A percentile compares a stretch with the other conserved stretches of the same genome.
phyloP scores from a whole-genome alignment of 2,888 invertebrate species.

The Heliothis peltigera region DNA sequence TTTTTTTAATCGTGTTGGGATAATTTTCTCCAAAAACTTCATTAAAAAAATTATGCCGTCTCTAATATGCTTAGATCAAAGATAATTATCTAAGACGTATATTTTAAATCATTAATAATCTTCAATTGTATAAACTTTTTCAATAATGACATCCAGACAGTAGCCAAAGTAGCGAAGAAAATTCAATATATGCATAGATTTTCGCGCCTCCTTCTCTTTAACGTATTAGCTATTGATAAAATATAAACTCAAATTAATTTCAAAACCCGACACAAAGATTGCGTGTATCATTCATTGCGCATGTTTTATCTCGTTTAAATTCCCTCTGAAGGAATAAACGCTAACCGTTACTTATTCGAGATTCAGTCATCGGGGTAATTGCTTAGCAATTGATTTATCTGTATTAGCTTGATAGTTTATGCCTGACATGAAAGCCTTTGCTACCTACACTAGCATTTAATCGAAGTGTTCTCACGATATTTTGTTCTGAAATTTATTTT shows the following conservation, averaged over 20 bases:
- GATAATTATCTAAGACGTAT: no score
- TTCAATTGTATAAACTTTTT: no score
- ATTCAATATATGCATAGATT: no score
- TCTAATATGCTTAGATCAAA: no score
- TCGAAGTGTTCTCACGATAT: slow-evolving; percentile 46
- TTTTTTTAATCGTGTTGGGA: no score
- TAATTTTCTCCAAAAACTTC: no score
- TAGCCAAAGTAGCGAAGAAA: no score
- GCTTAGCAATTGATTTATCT: slow-evolving; percentile 53
- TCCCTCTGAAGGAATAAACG: slow-evolving; percentile 33
- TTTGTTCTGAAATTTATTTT: slow-evolving; percentile 38
- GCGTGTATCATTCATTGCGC: slow-evolving; percentile 8
- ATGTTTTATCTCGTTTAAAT: slow-evolving; percentile 42
- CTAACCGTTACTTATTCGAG: slow-evolving; percentile 31
- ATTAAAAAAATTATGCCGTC: no score
- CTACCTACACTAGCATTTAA: slow-evolving; percentile 36
- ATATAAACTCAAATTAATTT: slow-evolving; percentile 10
- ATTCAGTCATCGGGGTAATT: slow-evolving; percentile 41
- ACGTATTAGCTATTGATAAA: slow-evolving; percentile 8
- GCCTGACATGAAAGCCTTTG: slow-evolving; percentile 45
- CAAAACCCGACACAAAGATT: slow-evolving; percentile 5
- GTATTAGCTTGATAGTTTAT: slow-evolving; percentile 47
- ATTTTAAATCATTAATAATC: no score
- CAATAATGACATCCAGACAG: no score
- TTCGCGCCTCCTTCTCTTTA: background rate